Evolutionary conservation across 1,140 invertebrate genomes (phyloP), one percentile per base, ranked within the genome.

Genomic region (Pseudomyrmex gracilis): DNA sequence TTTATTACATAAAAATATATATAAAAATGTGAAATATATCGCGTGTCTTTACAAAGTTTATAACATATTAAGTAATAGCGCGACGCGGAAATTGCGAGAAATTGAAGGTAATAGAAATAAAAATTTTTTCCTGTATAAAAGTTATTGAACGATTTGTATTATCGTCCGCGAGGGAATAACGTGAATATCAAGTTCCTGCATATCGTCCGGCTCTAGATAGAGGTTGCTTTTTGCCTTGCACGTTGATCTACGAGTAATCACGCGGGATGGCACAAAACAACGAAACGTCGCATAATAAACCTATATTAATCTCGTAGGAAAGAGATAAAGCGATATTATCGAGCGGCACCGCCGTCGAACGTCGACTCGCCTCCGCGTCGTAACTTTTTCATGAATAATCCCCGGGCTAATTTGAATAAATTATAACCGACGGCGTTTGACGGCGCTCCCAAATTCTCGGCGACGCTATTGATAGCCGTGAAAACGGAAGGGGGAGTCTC

Each of bases 381-480:
- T 88, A 92, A 92, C 91, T 92, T 92, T 92, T 92, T 91, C 90
- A 92, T 92, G 91, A 92, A 92, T 92, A 92, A 92, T 92, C 91
- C 90, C 87, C 78, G 57, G 64, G 88, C 89, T 92, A 91, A 92
- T 92, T 92, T 91, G 85, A 91, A 92, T 92, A 92, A 92, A 92
- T 92, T 92, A 92, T 92, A 92, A 92, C 89, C 89, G 87, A 91
- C 90, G 90, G 90, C 85, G 90, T 92, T 92, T 92, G 92, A 92
- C 90, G 85, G 87, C 61, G 80, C 58, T 34, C 73, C 84, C 73
- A 64, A 84, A 85, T 90, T 74, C 84, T 66, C 73, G 60, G 64
- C 82, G 73, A 74, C 55, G 86, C 87, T 90, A 90, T 89, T 90
- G 90, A 89, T 91, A 88, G 83, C 85, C 78, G 80, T 85, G 85